Evolutionary conservation across 53 echinoderm and acorn worm species (phyloP).

Genomic region (Luidia sarsii): DNA sequence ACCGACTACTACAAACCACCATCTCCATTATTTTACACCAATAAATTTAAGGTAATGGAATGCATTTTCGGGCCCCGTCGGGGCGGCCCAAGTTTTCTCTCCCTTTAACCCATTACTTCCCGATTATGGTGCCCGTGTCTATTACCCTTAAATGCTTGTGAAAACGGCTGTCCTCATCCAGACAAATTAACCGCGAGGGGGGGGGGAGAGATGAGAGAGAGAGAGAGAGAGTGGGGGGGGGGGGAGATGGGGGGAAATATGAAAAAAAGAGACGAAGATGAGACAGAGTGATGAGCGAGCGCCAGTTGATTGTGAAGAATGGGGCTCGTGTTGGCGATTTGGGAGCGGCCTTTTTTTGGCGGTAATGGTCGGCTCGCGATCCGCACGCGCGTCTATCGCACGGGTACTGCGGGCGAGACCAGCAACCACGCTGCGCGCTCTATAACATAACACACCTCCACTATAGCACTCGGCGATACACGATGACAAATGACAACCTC

Average conservation of each 20-base stretch:
- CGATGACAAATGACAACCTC: no score
- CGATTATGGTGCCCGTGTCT: constrained; percentile 40
- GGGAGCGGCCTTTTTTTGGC: no score
- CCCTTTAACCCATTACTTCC: constrained; percentile 43
- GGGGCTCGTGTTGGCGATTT: constrained; percentile 51
- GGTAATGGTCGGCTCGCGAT: no score
- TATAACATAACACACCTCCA: no score
- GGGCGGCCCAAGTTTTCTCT: background rate
- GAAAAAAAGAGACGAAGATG: no score
- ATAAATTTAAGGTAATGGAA: constrained; percentile 51
- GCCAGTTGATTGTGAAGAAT: constrained; percentile 45
- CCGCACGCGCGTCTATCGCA: no score
- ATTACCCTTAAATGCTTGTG: constrained; percentile 56
- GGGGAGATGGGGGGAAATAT: background rate
- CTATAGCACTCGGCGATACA: no score
- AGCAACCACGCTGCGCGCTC: no score
- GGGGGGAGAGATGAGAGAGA: constrained; percentile 9
- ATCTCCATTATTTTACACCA: constrained; percentile 28
- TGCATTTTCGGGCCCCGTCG: background rate
- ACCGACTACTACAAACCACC: no score
- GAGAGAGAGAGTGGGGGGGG: background rate
- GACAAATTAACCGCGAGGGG: constrained; percentile 47
- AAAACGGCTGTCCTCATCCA: constrained; percentile 48
- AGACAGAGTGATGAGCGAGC: no score
- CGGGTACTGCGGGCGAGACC: no score